Evolutionary conservation across 23 tunicate species (phyloP), one percentile per base, ranked within the genome.

Genomic region (Pegea sp.): DNA sequence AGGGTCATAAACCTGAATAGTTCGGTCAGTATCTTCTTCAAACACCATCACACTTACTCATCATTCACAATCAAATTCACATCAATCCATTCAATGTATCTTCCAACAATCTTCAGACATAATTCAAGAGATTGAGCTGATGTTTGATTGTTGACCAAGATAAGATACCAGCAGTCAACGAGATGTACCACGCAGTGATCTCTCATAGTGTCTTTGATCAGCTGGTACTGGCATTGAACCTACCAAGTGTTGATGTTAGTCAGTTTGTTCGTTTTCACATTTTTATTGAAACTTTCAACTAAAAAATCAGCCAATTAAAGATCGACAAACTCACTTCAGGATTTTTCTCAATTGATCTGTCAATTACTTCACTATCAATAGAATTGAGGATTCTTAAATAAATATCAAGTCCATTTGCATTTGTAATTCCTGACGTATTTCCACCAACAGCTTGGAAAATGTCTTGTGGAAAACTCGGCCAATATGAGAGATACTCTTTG

Each of bases 81-180:
- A 56, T 89, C 98, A 42, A 89, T 89, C 98, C 98, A 89, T 28
- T 64, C 65, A 26, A 89, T 60, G 61, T 77, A 89, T 6, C 69
- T 65, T 18, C 98, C 98, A 29, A 78, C 67, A 2, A 77, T 72
- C 28, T 78, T 60, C 57, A 89, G 43, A 30, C 98, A 89, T 66
- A 73, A 23, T 20, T 52, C 38, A 13, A 20, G 31, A 29, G 29
- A 30, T 52, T 31, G 11, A 24, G 4, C 28, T 31, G 49, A 31
- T 22, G 23, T 30, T 29, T 6, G 23, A 58, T 33, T 32, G 5
- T 32, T 13, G 22, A 31, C 1, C 8, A 89, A 52, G 0, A 89
- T 59, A 26, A 22, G 51, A 27, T 51, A 65, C 98, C 98, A 89
- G 1, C 86, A 64, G 2, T 77, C 70, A 32, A 89, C 98, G 71